Evolutionary conservation across 1,140 invertebrate genomes (phyloP).

Genomic region (Bradysia coprophila): DNA sequence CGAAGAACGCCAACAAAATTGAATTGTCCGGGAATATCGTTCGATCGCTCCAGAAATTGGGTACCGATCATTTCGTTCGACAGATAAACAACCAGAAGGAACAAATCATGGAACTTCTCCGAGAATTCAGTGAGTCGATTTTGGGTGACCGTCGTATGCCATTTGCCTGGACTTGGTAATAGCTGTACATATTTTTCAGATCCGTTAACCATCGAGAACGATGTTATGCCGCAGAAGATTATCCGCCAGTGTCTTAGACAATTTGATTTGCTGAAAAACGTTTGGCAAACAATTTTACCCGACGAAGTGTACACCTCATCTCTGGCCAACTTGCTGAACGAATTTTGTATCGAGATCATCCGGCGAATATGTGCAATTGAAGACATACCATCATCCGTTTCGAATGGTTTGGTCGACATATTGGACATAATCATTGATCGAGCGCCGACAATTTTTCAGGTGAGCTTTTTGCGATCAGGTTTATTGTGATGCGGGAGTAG

Average conservation of each 20-base stretch:
- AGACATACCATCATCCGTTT: slow-evolving; percentile 26
- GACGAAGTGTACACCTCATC: slow-evolving; percentile 25
- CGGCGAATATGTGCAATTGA: slow-evolving; percentile 19
- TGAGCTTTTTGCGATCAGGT: no score
- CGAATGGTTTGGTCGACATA: slow-evolving; percentile 25
- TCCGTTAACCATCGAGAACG: slow-evolving; percentile 20
- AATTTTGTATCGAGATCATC: slow-evolving; percentile 22
- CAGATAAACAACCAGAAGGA: slow-evolving; percentile 54
- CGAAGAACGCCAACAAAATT: slow-evolving; percentile 16
- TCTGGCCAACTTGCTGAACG: slow-evolving; percentile 23
- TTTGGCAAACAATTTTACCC: slow-evolving; percentile 47
- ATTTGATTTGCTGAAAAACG: slow-evolving; percentile 63
- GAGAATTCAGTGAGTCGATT: slow-evolving; percentile 45
- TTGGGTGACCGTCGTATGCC: no score
- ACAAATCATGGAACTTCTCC: slow-evolving; percentile 49
- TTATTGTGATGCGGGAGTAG: no score
- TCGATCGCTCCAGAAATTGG: slow-evolving; percentile 37
- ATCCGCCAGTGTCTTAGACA: slow-evolving; percentile 68
- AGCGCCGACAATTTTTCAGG: slow-evolving; percentile 23
- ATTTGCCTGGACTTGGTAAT: no score
- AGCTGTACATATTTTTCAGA: background rate
- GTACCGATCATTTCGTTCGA: slow-evolving; percentile 42
- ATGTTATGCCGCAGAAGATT: slow-evolving; percentile 44
- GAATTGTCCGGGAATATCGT: slow-evolving; percentile 20
- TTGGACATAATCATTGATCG: slow-evolving; percentile 25